These are phyloP conservation scores for rat (Rattus norvegicus) DNA, from an alignment of 2,113 vertebrate species.

Conservation along the genomic window GRCr8 NC_086033.1:25255501-25256000, in stretches of 20 bases:
- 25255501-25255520: not conserved
- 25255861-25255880: not conserved
- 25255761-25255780: not conserved
- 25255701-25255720: not conserved
- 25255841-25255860: not conserved
- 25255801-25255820: not conserved
- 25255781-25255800: not conserved
- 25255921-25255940: conserved; percentile 30
- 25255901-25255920: not conserved
- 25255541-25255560: not conserved
- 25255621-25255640: not conserved
- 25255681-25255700: not conserved
- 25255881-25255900: not conserved
- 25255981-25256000: not conserved
- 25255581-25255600: not conserved
- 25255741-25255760: not conserved
- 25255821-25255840: not conserved
- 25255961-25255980: not conserved
- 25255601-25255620: not conserved
- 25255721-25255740: not conserved
- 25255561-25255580: conserved; percentile 8
- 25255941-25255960: not conserved
- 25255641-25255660: not conserved
- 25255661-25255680: conserved; percentile 6
- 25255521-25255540: conserved; percentile 14